Conservation (phyloP, 2,888 invertebrate genomes). For the Sminthurides aquaticus region DNA sequence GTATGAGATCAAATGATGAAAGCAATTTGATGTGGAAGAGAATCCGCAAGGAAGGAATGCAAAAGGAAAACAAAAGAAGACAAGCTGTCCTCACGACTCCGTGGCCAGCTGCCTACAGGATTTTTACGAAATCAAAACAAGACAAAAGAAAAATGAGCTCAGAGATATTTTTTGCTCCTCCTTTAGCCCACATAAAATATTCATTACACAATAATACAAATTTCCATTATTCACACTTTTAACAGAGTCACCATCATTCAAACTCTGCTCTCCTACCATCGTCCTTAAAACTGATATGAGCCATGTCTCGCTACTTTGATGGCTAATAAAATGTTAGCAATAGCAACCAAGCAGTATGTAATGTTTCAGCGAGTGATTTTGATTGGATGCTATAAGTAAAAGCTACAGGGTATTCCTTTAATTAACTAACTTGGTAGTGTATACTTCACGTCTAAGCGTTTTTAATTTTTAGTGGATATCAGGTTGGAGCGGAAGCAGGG, state of each 20-base stretch:
- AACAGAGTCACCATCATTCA: background rate
- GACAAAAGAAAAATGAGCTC: constrained; percentile 33
- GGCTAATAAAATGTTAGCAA: too few relatives aligned
- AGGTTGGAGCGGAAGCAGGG: too few relatives aligned
- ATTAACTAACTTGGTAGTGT: too few relatives aligned
- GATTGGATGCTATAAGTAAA: too few relatives aligned
- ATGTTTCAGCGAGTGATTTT: too few relatives aligned
- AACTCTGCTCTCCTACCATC: background rate
- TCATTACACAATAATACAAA: constrained; percentile 12
- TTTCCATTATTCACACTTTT: constrained; percentile 1
- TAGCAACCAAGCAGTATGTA: too few relatives aligned
- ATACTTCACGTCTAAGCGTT: too few relatives aligned
- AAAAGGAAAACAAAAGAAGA: constrained; percentile 29
- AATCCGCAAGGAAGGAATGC: constrained; percentile 21
- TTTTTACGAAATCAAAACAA: constrained; percentile 37
- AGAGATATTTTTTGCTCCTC: constrained; percentile 19
- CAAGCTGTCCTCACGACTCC: constrained; percentile 31
- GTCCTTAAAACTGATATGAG: background rate
- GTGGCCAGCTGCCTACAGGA: constrained; percentile 34
- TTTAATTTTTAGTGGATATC: too few relatives aligned
- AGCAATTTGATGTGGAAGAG: constrained; percentile 17
- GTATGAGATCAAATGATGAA: constrained; percentile 24
- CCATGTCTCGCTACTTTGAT: too few relatives aligned
- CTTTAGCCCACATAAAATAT: constrained; percentile 8
- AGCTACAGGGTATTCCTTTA: too few relatives aligned